Percentiles rank a stretch among this genome's conserved stretches.
Evolutionary conservation across 1,140 invertebrate genomes (phyloP).

Genomic region (Zaprionus lachaisei): DNA sequence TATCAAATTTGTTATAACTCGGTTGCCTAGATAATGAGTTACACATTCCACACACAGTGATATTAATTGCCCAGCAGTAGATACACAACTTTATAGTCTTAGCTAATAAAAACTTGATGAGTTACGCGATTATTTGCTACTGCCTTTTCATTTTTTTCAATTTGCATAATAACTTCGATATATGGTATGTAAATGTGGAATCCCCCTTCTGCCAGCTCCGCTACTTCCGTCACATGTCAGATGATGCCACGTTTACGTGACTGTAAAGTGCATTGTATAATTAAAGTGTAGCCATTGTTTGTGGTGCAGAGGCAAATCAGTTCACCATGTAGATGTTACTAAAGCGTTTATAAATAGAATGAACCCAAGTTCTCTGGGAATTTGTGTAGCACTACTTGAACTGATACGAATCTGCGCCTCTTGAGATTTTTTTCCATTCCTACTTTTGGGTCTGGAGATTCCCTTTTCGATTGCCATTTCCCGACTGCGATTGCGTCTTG

Average conservation of each 20-base stretch:
- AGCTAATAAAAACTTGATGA: neutral
- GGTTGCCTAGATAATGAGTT: neutral
- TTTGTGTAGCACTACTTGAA: neutral
- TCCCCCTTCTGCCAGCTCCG: neutral
- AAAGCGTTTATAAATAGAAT: neutral
- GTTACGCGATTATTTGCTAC: neutral
- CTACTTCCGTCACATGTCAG: neutral
- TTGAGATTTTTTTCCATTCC: neutral
- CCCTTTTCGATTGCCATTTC: constrained; percentile 1
- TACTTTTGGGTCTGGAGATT: neutral
- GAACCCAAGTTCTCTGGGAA: neutral
- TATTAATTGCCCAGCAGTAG: no score
- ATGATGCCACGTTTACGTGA: neutral
- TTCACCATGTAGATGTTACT: neutral
- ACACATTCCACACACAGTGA: neutral
- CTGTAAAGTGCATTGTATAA: neutral
- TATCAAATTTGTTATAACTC: neutral
- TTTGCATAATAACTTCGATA: constrained; percentile 9
- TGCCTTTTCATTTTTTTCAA: neutral
- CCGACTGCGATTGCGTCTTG: neutral
- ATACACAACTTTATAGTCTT: neutral
- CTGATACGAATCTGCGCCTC: neutral
- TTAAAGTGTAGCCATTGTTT: neutral
- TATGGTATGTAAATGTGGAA: neutral
- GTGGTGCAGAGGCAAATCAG: constrained; percentile 2